Evolutionary conservation across 2,888 invertebrate genomes (phyloP).

Genomic region (Aspidiotus rigidus): DNA sequence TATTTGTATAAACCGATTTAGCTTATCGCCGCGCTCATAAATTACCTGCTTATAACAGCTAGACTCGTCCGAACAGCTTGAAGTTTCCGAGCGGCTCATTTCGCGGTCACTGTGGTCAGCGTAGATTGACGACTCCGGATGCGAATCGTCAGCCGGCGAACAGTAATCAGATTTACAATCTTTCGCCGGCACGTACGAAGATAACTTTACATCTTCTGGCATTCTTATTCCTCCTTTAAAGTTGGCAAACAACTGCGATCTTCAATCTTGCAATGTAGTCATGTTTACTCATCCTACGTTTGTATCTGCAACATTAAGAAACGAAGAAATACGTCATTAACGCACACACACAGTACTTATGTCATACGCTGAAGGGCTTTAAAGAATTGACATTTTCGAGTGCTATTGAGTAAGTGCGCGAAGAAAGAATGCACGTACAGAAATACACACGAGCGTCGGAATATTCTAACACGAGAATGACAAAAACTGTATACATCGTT

Average conservation of each 20-base stretch:
- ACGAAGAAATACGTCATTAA: too few species aligned
- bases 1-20: too few species aligned
- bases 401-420: too few species aligned
- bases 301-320: background rate
- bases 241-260: background rate
- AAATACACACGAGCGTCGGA: too few species aligned
- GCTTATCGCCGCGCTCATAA: background rate
- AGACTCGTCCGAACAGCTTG: constrained; percentile 18
- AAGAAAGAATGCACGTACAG: too few species aligned
- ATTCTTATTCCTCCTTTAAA: background rate
- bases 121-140: constrained; percentile 13
- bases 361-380: too few species aligned
- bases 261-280: background rate
- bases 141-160: constrained; percentile 10
- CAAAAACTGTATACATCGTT: too few species aligned
- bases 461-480: too few species aligned
- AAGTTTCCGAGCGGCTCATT: constrained; percentile 21
- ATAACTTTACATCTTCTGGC: constrained; percentile 21
- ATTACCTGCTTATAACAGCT: constrained; percentile 12
- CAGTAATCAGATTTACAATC: constrained; percentile 14
- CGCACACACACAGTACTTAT: too few species aligned
- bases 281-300: background rate
- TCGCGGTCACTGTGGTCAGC: constrained; percentile 9
- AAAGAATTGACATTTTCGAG: too few species aligned
- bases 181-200: background rate